These are phyloP conservation scores for Geotrypetes seraphini DNA, from an alignment of 2,797 vertebrate genomes.

Conservation along the genomic window DNA sequence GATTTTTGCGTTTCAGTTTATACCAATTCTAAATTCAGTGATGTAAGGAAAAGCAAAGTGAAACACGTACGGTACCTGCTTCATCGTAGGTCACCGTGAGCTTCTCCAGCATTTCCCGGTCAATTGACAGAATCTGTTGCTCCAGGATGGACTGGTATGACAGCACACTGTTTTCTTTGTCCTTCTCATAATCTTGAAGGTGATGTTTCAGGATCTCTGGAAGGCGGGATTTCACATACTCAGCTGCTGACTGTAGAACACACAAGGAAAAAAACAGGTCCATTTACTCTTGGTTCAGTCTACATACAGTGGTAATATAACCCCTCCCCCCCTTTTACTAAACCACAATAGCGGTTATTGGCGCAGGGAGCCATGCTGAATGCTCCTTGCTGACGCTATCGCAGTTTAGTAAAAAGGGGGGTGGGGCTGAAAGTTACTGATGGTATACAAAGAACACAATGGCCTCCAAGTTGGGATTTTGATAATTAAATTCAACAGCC, in stretches of 20 bases:
- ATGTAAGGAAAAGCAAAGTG: neutral
- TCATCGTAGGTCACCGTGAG: conserved; percentile 84
- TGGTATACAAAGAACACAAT: too few relatives aligned
- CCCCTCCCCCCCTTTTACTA: too few relatives aligned
- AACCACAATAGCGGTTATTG: too few relatives aligned
- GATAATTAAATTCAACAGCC: too few relatives aligned
- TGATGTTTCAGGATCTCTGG: conserved; percentile 83
- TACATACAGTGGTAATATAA: too few relatives aligned
- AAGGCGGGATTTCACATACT: conserved; percentile 84
- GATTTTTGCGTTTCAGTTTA: too few relatives aligned
- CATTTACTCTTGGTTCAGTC: neutral
- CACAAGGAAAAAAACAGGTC: conserved; percentile 12
- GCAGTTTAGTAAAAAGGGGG: too few relatives aligned
- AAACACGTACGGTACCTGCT: conserved; percentile 80
- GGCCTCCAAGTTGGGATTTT: too few relatives aligned
- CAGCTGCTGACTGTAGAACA: conserved; percentile 75
- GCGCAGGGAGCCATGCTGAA: too few relatives aligned
- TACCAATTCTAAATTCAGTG: neutral
- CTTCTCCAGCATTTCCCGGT: conserved; percentile 86
- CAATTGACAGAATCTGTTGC: conserved; percentile 84
- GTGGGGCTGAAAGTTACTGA: too few relatives aligned
- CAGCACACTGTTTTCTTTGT: conserved; percentile 80
- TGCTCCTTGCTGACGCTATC: too few relatives aligned
- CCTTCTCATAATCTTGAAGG: conserved; percentile 82
- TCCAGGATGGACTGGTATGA: conserved; percentile 86